Conservation (phyloP, 2,797 vertebrate species). For the Melanotaenia trifasciata region DNA sequence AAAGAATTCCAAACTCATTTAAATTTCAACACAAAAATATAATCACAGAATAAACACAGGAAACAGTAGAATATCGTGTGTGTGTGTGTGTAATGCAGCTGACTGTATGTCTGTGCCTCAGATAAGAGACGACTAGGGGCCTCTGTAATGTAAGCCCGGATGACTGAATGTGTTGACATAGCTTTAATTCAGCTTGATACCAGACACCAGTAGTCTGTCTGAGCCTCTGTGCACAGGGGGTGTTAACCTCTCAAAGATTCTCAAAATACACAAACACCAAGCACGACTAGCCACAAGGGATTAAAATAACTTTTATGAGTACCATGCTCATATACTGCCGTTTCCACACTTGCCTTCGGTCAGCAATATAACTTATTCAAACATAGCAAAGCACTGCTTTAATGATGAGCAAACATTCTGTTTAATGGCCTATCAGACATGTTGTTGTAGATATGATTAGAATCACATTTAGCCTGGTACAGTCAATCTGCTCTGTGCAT, state of each 20-base stretch:
- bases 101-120: conserved; percentile 70
- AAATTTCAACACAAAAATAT: conserved; percentile 57
- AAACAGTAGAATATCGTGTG: conserved; percentile 27
- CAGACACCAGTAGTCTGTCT: conserved; percentile 82
- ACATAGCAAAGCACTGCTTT: conserved; percentile 48
- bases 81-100: conserved; percentile 42
- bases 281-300: conserved; percentile 71
- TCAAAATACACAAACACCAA: conserved; percentile 84
- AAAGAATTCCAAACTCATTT: conserved; percentile 54
- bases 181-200: conserved; percentile 87
- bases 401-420: conserved; percentile 50
- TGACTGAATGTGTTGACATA: conserved; percentile 85
- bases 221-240: conserved; percentile 77
- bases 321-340: conserved; percentile 65
- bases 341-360: conserved; percentile 69
- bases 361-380: conserved; percentile 64
- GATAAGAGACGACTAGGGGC: conserved; percentile 73
- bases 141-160: conserved; percentile 79
- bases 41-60: conserved; percentile 46
- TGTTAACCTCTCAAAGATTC: conserved; percentile 85
- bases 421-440: conserved; percentile 52
- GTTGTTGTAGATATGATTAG: conserved; percentile 43
- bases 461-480: conserved; percentile 22
- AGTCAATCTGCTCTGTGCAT: conserved; percentile 25
- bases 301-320: conserved; percentile 82